A percentile compares a stretch with the other conserved stretches of the same genome.
phyloP scores from a whole-genome alignment of 2,888 invertebrate genomes.

The Seladonia tumulorum region DNA sequence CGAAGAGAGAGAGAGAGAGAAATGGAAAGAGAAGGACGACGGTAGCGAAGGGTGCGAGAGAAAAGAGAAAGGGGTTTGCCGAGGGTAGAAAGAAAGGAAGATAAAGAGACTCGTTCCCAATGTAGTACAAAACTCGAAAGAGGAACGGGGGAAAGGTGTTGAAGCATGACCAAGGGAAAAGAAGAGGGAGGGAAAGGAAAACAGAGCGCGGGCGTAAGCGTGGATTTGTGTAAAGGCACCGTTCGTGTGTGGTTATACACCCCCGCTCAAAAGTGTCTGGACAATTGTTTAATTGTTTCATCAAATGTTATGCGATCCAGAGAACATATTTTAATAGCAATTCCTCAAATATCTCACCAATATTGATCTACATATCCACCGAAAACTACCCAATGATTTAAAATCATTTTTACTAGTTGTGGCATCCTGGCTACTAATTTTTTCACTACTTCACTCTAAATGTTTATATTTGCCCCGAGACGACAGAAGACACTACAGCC shows the following conservation, averaged over 20 bases:
- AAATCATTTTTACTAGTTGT: not conserved
- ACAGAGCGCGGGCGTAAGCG: conserved; percentile 57
- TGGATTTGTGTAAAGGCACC: conserved; percentile 36
- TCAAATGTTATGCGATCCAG: not conserved
- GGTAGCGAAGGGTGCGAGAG: conserved; percentile 27
- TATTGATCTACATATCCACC: not conserved
- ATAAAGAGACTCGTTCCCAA: conserved; percentile 66
- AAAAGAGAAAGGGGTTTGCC: conserved; percentile 26
- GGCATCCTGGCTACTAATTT: not conserved
- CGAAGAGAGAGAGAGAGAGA: not conserved
- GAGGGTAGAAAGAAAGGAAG: conserved; percentile 58
- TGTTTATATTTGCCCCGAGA: too few species aligned
- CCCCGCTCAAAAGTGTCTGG: not conserved
- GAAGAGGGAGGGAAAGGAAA: conserved; percentile 72
- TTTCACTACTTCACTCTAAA: not conserved
- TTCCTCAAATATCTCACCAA: not conserved
- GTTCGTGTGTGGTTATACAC: conserved; percentile 22
- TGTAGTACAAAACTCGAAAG: conserved; percentile 67
- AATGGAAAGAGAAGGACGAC: conserved; percentile 16
- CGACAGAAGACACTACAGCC: not conserved
- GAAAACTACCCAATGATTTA: not conserved
- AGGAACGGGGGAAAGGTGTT: conserved; percentile 71
- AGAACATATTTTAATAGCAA: not conserved
- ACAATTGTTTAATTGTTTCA: not conserved
- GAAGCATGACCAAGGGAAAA: conserved; percentile 74